Evolutionary conservation across 2,797 vertebrate genomes (phyloP), one percentile per base, ranked within the genome.

Genomic region (Eurystomus glaucurus): DNA sequence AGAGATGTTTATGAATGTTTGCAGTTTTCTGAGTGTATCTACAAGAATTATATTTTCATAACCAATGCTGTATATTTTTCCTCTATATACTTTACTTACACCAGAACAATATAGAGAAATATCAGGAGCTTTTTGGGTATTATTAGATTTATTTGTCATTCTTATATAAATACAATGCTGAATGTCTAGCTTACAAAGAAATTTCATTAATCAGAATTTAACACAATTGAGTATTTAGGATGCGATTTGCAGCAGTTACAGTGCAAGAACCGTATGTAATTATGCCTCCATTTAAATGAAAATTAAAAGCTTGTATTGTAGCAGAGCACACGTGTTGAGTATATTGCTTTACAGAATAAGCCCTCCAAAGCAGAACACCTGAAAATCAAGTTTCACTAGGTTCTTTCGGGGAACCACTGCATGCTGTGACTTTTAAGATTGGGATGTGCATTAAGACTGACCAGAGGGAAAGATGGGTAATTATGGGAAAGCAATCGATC

Each of bases 1-100:
- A 97, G 91, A 98, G 97, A 97, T 98, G 97, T 98, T 98, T 98
- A 98, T 98, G 98, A 98, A 98, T 98, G 97, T 98, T 98, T 98
- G 97, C 94, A 92, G 97, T 96, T 98, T 98, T 98, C 97, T 95
- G 97, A 98, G 96, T 97, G 93, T 97, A 97, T 97, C 97, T 98
- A 94, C 97, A 97, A 94, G 97, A 98, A 98, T 98, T 97, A 96
- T 98, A 97, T 98, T 97, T 97, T 98, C 93, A 96, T 97, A 98
- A 98, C 98, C 96, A 98, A 94, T 95, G 93, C 48, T 95, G 88
- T 96, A 84, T 93, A 91, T 96, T 97, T 97, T 97, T 94, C 50
- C 50, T 95, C 71, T 84, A 68, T 95, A 83, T 90, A 90, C 74
- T 94, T 88, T 85, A 91, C 90, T 97, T 96, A 88, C 28, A 29